Conservation (phyloP, 2,888 invertebrate species). For the Drosophila phalerata region DNA sequence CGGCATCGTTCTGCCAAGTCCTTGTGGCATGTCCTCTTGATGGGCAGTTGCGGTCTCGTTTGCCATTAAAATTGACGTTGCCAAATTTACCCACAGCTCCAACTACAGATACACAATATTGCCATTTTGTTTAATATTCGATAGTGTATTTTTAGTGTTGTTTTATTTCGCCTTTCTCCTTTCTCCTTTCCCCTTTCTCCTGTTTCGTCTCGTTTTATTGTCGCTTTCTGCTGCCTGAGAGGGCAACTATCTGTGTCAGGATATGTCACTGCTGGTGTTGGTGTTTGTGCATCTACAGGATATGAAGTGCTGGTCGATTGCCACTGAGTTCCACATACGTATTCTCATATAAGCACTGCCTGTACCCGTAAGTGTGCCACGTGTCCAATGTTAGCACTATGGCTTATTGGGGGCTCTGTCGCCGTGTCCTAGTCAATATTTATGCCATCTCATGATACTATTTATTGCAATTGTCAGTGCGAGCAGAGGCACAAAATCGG, state of each 20-base stretch:
- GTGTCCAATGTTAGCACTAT: conserved; percentile 42
- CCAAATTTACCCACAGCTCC: conserved; percentile 44
- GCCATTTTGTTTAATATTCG: conserved; percentile 78
- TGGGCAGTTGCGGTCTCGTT: conserved; percentile 61
- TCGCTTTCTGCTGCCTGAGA: conserved; percentile 24
- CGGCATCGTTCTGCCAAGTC: conserved; percentile 56
- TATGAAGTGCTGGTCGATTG: conserved; percentile 72
- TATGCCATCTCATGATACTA: conserved; percentile 30
- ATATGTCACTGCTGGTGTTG: conserved; percentile 43
- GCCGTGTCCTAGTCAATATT: conserved; percentile 28
- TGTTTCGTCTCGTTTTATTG: conserved; percentile 11
- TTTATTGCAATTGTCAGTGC: conserved; percentile 29
- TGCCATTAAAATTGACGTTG: conserved; percentile 57
- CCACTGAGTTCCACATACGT: conserved; percentile 38
- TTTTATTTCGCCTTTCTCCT: conserved; percentile 9
- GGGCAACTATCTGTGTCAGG: conserved; percentile 55
- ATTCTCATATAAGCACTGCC: conserved; percentile 14
- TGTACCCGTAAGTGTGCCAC: conserved; percentile 56
- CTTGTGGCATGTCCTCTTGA: conserved; percentile 54
- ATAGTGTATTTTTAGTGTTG: conserved; percentile 52
- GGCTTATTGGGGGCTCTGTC: conserved; percentile 1
- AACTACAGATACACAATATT: conserved; percentile 57
- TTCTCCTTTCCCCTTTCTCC: no score
- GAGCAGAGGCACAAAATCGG: conserved; percentile 9
- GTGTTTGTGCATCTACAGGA: conserved; percentile 70